Conservation (phyloP, 2,888 invertebrate genomes). For the Achlya flavicornis region DNA sequence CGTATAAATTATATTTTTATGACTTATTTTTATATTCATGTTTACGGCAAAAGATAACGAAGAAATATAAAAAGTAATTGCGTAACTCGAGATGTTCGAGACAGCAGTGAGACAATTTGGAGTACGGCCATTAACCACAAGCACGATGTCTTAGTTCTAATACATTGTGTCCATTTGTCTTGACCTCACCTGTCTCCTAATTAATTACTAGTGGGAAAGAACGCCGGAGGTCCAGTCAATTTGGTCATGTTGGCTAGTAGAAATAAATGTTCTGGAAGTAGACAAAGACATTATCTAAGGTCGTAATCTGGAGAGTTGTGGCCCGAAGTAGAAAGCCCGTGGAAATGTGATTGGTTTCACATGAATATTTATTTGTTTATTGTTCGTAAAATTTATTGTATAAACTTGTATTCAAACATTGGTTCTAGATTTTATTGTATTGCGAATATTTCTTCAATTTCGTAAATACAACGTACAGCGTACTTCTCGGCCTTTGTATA, state of each 20-base stretch:
- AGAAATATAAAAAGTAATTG: conserved; percentile 45
- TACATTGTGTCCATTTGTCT: conserved; percentile 44
- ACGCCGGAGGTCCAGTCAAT: conserved; percentile 34
- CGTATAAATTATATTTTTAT: conserved; percentile 34
- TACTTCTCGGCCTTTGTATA: background rate
- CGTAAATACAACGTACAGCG: too few relatives aligned
- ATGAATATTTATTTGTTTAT: conserved; percentile 22
- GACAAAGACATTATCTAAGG: conserved; percentile 22
- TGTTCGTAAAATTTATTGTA: conserved; percentile 20
- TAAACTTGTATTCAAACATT: conserved; percentile 8
- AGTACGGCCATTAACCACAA: conserved; percentile 41
- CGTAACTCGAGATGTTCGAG: conserved; percentile 35
- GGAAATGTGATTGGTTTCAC: conserved; percentile 26
- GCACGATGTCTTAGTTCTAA: conserved; percentile 46
- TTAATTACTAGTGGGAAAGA: conserved; percentile 45
- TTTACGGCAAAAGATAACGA: conserved; percentile 38
- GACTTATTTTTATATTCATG: conserved; percentile 38
- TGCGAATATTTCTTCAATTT: background rate
- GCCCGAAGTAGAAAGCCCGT: conserved; percentile 22
- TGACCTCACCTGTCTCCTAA: conserved; percentile 53
- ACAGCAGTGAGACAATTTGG: conserved; percentile 33
- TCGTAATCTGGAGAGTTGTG: conserved; percentile 35
- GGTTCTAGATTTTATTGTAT: background rate
- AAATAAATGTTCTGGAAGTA: conserved; percentile 54
- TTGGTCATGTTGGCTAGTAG: conserved; percentile 33